A percentile compares a stretch with the other conserved stretches of the same genome.
phyloP scores from a whole-genome alignment of 2,888 invertebrate species.

The Papilio elwesi region DNA sequence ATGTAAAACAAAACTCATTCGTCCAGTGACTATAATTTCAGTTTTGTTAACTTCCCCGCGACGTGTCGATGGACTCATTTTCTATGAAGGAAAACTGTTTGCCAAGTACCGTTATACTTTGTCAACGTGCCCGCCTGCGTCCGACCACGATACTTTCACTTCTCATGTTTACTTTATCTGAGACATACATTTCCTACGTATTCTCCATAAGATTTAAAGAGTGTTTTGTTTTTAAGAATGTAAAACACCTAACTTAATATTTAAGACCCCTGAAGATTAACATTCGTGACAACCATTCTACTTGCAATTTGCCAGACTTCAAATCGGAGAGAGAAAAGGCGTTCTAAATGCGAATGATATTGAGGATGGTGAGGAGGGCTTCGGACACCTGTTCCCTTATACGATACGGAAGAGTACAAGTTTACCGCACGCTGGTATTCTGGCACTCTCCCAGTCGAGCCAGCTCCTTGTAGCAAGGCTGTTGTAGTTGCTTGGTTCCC shows the following conservation, averaged over 20 bases:
- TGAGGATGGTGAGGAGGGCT: too few relatives aligned
- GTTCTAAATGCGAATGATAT: too few relatives aligned
- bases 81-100: not conserved
- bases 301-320: not conserved
- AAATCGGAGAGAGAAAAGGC: too few relatives aligned
- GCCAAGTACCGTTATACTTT: constrained; percentile 9
- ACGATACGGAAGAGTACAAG: too few relatives aligned
- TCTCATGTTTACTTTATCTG: not conserved
- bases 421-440: not conserved
- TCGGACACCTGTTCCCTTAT: too few relatives aligned
- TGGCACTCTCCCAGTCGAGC: not conserved
- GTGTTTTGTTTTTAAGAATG: too few relatives aligned
- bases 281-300: too few relatives aligned
- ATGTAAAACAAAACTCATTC: not conserved
- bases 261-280: too few relatives aligned
- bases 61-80: not conserved
- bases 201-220: too few relatives aligned
- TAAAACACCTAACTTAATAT: too few relatives aligned
- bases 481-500: not conserved
- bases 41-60: not conserved
- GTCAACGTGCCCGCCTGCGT: not conserved
- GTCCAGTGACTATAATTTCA: not conserved
- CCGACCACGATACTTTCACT: not conserved
- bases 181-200: not conserved
- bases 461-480: too few relatives aligned